Evolutionary conservation across 2,888 invertebrate genomes (phyloP).

Genomic region (Saturnia japonica): DNA sequence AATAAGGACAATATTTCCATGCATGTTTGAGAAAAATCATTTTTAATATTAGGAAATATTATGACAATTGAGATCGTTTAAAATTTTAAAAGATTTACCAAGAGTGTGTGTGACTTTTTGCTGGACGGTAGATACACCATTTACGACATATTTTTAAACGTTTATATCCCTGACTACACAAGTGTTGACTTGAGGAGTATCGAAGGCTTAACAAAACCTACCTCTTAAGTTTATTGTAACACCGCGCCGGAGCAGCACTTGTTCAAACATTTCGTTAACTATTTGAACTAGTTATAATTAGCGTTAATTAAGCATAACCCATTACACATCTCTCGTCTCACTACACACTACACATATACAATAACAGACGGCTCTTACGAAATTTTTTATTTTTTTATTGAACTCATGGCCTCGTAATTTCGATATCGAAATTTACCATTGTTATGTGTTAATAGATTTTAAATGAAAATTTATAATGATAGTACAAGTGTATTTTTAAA

Average conservation of each 20-base stretch:
- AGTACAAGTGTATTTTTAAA: background rate
- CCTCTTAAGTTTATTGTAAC: background rate
- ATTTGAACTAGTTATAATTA: slow-evolving; percentile 19
- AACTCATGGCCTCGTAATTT: background rate
- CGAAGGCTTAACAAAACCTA: slow-evolving; percentile 4
- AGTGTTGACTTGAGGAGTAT: background rate
- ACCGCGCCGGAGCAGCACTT: slow-evolving; percentile 20
- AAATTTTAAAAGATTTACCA: background rate
- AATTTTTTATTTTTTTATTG: background rate
- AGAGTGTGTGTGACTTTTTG: background rate
- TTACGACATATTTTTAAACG: background rate
- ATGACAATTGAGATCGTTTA: background rate
- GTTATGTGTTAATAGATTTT: background rate
- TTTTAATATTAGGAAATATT: background rate
- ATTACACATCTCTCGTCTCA: background rate
- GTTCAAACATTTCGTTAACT: slow-evolving; percentile 27
- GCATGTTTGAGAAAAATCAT: too few species aligned
- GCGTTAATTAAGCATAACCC: slow-evolving; percentile 19
- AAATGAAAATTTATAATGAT: background rate
- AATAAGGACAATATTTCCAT: too few species aligned
- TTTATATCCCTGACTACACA: background rate
- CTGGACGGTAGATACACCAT: background rate
- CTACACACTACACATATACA: background rate
- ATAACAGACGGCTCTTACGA: background rate
- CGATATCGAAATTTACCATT: background rate